Percentiles rank a stretch among this genome's conserved stretches.
Evolutionary conservation across 2,797 vertebrate species (phyloP).

Genomic region (Tadarida brasiliensis): DNA sequence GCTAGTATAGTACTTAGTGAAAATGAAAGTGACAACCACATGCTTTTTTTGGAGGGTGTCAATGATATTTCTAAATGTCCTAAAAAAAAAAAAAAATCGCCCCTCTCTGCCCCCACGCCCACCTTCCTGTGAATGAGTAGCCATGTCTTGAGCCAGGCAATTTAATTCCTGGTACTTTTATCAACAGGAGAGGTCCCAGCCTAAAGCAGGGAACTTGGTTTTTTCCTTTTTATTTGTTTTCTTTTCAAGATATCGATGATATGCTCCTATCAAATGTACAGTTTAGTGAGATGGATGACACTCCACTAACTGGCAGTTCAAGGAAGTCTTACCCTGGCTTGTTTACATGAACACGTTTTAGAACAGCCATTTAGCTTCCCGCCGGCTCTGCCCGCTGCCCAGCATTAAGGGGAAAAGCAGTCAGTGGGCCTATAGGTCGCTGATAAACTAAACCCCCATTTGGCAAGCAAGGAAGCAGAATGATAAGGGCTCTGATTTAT

Average conservation of each 20-base stretch:
- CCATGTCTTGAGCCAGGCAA: neutral
- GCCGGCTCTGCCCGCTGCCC: slow-evolving; percentile 77
- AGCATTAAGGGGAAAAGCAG: slow-evolving; percentile 83
- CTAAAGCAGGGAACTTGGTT: slow-evolving; percentile 34
- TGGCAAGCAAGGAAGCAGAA: slow-evolving; percentile 88
- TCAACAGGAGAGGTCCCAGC: slow-evolving; percentile 44
- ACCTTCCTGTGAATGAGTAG: slow-evolving; percentile 4
- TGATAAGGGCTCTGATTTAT: slow-evolving; percentile 91
- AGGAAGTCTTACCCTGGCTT: slow-evolving; percentile 86
- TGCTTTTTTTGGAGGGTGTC: neutral
- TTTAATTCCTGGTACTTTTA: slow-evolving; percentile 62
- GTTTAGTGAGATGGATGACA: slow-evolving; percentile 90
- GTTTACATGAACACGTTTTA: slow-evolving; percentile 90
- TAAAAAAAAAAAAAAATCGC: neutral
- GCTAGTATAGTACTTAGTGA: neutral
- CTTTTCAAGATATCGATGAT: slow-evolving; percentile 84
- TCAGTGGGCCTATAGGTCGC: slow-evolving; percentile 82
- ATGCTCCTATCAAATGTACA: slow-evolving; percentile 79
- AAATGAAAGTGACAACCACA: neutral
- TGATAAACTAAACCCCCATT: slow-evolving; percentile 90
- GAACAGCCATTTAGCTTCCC: slow-evolving; percentile 89
- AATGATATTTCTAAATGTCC: neutral
- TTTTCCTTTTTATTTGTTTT: slow-evolving; percentile 88
- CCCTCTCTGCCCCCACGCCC: neutral
- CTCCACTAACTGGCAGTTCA: slow-evolving; percentile 86